Percentiles rank a stretch among this genome's conserved stretches.
These are phyloP conservation scores for Augiades crinisus DNA, from an alignment of 2,888 invertebrate genomes.

Conservation along the genomic window DNA sequence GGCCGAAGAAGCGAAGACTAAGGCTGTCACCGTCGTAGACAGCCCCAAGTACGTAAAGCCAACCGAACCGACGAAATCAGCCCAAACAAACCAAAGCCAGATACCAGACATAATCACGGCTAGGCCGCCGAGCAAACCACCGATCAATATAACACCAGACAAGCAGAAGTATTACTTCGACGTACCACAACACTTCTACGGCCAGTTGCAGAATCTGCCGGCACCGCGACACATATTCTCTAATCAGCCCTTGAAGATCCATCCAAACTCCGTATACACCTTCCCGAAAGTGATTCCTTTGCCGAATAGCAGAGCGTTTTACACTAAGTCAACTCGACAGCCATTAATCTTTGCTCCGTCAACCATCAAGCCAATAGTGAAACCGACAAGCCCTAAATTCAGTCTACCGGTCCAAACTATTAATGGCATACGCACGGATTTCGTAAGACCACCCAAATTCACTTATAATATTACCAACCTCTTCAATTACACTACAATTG, in stretches of 20 bases:
- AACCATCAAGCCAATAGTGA: slow-evolving; percentile 44
- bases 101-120: slow-evolving; percentile 42
- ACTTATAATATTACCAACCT: slow-evolving; percentile 40
- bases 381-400: slow-evolving; percentile 55
- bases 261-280: slow-evolving; percentile 58
- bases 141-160: slow-evolving; percentile 48
- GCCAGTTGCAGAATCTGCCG: slow-evolving; percentile 46
- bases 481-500: slow-evolving; percentile 40
- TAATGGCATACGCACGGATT: slow-evolving; percentile 61
- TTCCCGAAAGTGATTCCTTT: slow-evolving; percentile 60
- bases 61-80: slow-evolving; percentile 30
- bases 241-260: slow-evolving; percentile 47
- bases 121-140: slow-evolving; percentile 60
- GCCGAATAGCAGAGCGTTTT: slow-evolving; percentile 36
- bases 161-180: slow-evolving; percentile 49
- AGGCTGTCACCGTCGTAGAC: slow-evolving; percentile 55
- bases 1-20: slow-evolving; percentile 62
- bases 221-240: slow-evolving; percentile 47
- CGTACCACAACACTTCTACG: slow-evolving; percentile 47
- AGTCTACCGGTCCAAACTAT: slow-evolving; percentile 66
- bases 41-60: slow-evolving; percentile 56
- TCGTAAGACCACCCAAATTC: slow-evolving; percentile 57
- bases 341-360: slow-evolving; percentile 53
- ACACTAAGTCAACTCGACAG: slow-evolving; percentile 42
- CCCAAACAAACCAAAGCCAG: slow-evolving; percentile 42